phyloP scores from a whole-genome alignment of 2,888 invertebrate species.

The Gastracanthus pulcherrimus region DNA sequence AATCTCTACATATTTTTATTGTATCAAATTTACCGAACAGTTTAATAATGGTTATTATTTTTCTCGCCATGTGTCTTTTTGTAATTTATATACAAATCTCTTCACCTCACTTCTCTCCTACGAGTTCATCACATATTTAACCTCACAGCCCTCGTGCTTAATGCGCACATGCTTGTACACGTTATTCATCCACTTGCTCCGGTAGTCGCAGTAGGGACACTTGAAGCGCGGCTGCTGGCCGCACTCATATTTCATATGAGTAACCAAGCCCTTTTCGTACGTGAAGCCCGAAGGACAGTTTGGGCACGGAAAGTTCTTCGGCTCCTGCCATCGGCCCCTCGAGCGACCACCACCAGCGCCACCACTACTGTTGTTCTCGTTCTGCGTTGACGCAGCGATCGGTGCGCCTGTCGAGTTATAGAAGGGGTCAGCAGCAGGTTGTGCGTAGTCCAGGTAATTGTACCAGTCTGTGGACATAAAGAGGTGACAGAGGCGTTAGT shows the following conservation, averaged over 20 bases:
- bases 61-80: too few relatives aligned
- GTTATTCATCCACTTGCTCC: constrained; percentile 70
- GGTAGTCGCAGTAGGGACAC: constrained; percentile 73
- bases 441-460: background rate
- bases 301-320: constrained; percentile 11
- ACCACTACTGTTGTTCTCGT: too few relatives aligned
- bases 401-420: background rate
- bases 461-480: constrained; percentile 2
- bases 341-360: background rate
- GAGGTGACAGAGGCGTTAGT: background rate
- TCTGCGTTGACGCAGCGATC: background rate
- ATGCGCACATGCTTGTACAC: constrained; percentile 69
- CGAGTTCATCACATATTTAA: constrained; percentile 2
- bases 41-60: too few relatives aligned
- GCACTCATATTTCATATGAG: constrained; percentile 68
- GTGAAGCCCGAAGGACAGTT: constrained; percentile 17
- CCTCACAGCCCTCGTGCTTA: constrained; percentile 62
- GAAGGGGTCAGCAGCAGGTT: background rate
- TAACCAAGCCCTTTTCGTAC: background rate
- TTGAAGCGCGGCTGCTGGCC: constrained; percentile 74
- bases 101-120: background rate
- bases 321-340: background rate
- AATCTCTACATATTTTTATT: too few relatives aligned
- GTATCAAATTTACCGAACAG: too few relatives aligned
- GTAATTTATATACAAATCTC: too few relatives aligned